These are phyloP conservation scores for Drosophila merina DNA, from an alignment of 2,888 invertebrate genomes.

Conservation along the genomic window DNA sequence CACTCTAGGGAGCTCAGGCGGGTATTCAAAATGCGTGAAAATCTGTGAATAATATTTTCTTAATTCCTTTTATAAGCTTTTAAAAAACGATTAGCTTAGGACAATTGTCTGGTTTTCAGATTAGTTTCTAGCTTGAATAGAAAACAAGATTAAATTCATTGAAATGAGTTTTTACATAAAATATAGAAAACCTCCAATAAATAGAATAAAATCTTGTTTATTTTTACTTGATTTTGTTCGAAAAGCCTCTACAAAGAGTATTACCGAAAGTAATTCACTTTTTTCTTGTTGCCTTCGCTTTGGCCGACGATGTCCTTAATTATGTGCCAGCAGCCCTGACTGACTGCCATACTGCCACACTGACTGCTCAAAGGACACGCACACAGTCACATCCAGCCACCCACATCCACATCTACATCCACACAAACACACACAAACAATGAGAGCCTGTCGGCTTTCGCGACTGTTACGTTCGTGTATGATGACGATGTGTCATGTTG, in stretches of 20 bases:
- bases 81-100: neutral
- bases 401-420: slow-evolving; percentile 13
- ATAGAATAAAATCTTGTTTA: too few species aligned
- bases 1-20: slow-evolving; percentile 24
- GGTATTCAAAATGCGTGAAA: slow-evolving; percentile 4
- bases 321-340: slow-evolving; percentile 76
- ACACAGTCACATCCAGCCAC: slow-evolving; percentile 9
- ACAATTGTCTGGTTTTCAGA: neutral
- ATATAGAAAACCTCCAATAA: neutral
- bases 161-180: neutral
- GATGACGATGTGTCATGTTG: slow-evolving; percentile 68
- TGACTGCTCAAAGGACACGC: slow-evolving; percentile 59
- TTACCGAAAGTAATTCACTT: slow-evolving; percentile 22
- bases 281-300: slow-evolving; percentile 52
- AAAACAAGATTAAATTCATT: too few species aligned
- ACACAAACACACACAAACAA: slow-evolving; percentile 45
- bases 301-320: slow-evolving; percentile 70
- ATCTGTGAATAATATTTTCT: neutral
- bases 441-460: slow-evolving; percentile 56
- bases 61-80: neutral
- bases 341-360: slow-evolving; percentile 72
- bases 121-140: too few species aligned
- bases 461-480: slow-evolving; percentile 49
- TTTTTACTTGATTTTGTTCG: neutral
- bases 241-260: slow-evolving; percentile 19